Base-by-base conservation (phyloP, 2,797 vertebrate genomes). In the Catamblyrhynchus diadema region DNA sequence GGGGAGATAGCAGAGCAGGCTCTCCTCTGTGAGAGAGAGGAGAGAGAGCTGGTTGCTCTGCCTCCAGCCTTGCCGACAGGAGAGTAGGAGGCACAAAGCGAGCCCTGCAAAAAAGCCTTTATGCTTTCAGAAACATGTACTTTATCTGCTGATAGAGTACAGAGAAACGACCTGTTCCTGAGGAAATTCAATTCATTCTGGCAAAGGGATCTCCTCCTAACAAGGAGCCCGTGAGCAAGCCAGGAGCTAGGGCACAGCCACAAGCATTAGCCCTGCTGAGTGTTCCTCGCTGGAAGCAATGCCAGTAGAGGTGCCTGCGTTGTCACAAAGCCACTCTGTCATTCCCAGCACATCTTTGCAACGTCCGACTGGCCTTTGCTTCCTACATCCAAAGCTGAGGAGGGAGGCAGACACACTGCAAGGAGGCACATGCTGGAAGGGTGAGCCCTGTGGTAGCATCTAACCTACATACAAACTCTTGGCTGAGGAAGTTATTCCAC, bases 271-370 rank as follows among this genome's bases (percentile, higher is more conserved):
- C n/a, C 22, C 12, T 7, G 25, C 14, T 4, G 15, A 72, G 54
- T 1, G 51, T 30, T 77, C 44, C 22, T 47, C 0, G 0, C 54
- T 2, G 9, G 16, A 32, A 66, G 33, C 1, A 1, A 75, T 28
- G 50, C 9, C 6, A 4, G 8, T 25, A 54, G 57, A 33, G 30
- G 32, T 2, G 1, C 13, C 59, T 35, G 24, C 16, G 17, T 59
- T 67, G 41, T 74, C 57, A 50, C 42, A 78, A 57, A 71, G 8
- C 18, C 21, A 15, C n/a, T 42, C 50, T 4, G 3, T 71, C 45
- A 73, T 83, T 88, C 61, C 41, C 72, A 66, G 35, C 0, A 0
- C 23, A 4, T 27, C 69, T 88, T 67, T 0, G 0, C 59, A 51
- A 65, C 2, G 1, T 47, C 59, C 1, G 1, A 2, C 54, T 69